A percentile compares a stretch with the other conserved stretches of the same genome.
phyloP scores from a whole-genome alignment of 2,888 invertebrate genomes.

The Dasypogon diadema region DNA sequence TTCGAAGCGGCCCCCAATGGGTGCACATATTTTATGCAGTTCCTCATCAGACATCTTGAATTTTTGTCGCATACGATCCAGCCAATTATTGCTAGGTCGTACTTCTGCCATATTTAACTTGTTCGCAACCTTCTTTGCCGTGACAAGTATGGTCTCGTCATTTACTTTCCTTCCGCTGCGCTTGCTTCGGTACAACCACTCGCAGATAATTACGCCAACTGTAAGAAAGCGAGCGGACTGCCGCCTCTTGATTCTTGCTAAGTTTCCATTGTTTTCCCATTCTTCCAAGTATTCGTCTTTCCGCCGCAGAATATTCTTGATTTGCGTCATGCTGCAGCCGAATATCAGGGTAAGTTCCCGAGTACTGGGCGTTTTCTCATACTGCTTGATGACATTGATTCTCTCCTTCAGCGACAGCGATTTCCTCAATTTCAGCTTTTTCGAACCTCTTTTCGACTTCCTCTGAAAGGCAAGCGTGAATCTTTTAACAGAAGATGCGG shows the following conservation, averaged over 20 bases:
- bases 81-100: constrained; percentile 41
- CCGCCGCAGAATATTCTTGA: constrained; percentile 45
- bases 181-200: constrained; percentile 37
- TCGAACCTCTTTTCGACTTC: neutral
- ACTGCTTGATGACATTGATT: constrained; percentile 34
- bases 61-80: constrained; percentile 38
- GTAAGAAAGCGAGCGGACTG: neutral
- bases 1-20: neutral
- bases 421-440: neutral
- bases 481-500: too few relatives aligned
- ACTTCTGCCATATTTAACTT: constrained; percentile 18
- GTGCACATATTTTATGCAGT: neutral
- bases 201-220: constrained; percentile 14
- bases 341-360: constrained; percentile 3
- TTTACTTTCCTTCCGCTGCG: constrained; percentile 8
- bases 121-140: neutral
- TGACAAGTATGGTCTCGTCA: neutral
- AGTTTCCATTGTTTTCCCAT: constrained; percentile 25
- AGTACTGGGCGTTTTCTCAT: constrained; percentile 1
- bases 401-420: constrained; percentile 25
- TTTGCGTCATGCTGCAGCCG: constrained; percentile 28
- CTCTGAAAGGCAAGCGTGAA: neutral
- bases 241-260: constrained; percentile 4
- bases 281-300: constrained; percentile 35
- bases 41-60: constrained; percentile 45